Conservation (phyloP, 2,888 invertebrate species). For the Erpobdella octoculata region DNA sequence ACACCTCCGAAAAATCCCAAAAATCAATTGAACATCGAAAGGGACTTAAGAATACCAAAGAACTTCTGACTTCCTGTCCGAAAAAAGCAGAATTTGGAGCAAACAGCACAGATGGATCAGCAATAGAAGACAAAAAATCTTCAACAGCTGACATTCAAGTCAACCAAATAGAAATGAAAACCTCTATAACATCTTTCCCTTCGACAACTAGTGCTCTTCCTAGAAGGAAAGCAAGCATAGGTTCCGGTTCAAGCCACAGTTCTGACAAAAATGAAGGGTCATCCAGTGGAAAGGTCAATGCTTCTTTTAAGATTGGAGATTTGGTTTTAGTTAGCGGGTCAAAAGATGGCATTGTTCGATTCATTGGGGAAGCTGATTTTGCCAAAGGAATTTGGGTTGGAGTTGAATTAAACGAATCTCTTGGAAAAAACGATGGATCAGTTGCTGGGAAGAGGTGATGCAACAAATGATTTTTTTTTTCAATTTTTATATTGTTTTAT, state of each 20-base stretch:
- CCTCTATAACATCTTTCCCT: background rate
- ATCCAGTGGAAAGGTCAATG: background rate
- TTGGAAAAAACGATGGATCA: conserved; percentile 86
- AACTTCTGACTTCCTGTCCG: too few relatives aligned
- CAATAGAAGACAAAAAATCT: too few relatives aligned
- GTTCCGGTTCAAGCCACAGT: conserved; percentile 1
- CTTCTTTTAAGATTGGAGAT: conserved; percentile 42
- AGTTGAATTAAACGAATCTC: conserved; percentile 82
- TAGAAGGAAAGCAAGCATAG: conserved; percentile 8
- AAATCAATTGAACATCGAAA: too few relatives aligned
- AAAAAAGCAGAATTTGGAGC: too few relatives aligned
- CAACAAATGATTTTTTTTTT: conserved; percentile 7
- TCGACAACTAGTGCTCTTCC: background rate
- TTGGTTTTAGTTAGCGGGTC: conserved; percentile 51
- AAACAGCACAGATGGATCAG: background rate
- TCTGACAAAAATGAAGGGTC: conserved; percentile 9
- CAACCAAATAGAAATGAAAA: background rate
- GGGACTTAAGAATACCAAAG: too few relatives aligned
- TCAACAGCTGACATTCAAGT: too few relatives aligned
- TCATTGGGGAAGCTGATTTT: conserved; percentile 79
- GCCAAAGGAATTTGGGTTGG: conserved; percentile 91
- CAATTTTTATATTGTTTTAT: background rate
- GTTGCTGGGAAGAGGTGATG: conserved; percentile 61
- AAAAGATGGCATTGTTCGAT: conserved; percentile 77
- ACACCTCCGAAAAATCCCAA: too few relatives aligned